These are phyloP conservation scores for Apostichopus leukothele DNA, from an alignment of 53 echinoderm and acorn worm species.

Conservation along the genomic window DNA sequence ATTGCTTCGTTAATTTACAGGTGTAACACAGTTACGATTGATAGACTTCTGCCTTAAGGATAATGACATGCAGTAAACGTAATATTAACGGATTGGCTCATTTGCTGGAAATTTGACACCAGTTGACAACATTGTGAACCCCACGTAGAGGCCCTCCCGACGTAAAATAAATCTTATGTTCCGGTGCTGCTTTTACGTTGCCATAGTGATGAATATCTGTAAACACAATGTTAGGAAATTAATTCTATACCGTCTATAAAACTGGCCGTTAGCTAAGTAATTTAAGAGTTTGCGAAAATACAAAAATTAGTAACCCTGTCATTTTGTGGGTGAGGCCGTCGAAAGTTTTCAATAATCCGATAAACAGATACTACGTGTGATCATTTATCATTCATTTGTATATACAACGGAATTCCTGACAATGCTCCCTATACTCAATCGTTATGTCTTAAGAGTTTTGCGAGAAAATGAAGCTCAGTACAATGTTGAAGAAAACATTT, in stretches of 20 bases:
- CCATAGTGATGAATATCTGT: not conserved
- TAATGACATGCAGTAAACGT: not conserved
- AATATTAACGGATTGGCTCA: constrained; percentile 7
- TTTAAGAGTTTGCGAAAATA: not conserved
- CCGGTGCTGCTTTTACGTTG: not conserved
- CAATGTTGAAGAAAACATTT: too few species aligned
- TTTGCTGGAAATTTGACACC: not conserved
- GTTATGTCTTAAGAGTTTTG: not conserved
- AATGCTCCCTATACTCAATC: not conserved
- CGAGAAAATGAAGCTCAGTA: too few species aligned
- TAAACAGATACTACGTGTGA: not conserved
- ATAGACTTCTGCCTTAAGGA: not conserved
- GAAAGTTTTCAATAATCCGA: not conserved
- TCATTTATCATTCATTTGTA: not conserved
- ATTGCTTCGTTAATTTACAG: not conserved
- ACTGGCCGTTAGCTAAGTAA: not conserved
- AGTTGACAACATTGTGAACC: not conserved
- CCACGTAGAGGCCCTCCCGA: constrained; percentile 3
- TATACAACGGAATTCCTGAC: not conserved
- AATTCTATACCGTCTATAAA: not conserved
- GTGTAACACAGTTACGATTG: not conserved
- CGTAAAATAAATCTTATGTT: constrained; percentile 2
- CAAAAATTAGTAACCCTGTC: constrained; percentile 6
- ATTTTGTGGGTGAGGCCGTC: not conserved
- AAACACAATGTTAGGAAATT: not conserved